Conservation (phyloP, 2,797 vertebrate genomes). For the Mormyrops attenuatus region DNA sequence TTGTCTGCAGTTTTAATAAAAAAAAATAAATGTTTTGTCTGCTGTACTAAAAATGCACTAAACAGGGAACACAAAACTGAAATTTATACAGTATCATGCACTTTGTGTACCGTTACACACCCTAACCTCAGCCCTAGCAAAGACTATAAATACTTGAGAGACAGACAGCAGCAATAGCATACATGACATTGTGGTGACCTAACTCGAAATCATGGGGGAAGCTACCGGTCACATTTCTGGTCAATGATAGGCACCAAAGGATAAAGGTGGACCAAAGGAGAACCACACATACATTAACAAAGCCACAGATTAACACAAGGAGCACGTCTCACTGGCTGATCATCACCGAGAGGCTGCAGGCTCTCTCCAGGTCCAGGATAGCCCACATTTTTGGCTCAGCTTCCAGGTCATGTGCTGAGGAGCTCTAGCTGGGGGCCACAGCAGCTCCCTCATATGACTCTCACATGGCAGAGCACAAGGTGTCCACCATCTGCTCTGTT, state of each 20-base stretch:
- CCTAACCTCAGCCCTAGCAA: not conserved
- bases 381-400: not conserved
- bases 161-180: not conserved
- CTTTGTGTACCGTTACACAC: not conserved
- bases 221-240: not conserved
- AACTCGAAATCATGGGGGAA: not conserved
- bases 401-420: conserved; percentile 1
- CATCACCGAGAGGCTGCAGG: not conserved
- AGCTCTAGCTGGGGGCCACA: conserved; percentile 34
- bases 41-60: not conserved
- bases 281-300: not conserved
- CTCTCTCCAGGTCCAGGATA: not conserved
- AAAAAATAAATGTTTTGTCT: not conserved
- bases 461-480: conserved; percentile 50
- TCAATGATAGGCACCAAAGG: not conserved
- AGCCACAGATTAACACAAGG: not conserved
- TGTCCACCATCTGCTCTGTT: conserved; percentile 20
- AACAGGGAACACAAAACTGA: not conserved
- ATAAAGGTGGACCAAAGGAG: not conserved
- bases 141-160: not conserved
- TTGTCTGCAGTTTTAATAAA: not conserved
- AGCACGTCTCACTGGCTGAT: not conserved
- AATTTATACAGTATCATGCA: not conserved
- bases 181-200: not conserved
- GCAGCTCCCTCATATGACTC: conserved; percentile 75